phyloP scores from a whole-genome alignment of 2,113 vertebrate species.

The Laticauda colubrina region DNA sequence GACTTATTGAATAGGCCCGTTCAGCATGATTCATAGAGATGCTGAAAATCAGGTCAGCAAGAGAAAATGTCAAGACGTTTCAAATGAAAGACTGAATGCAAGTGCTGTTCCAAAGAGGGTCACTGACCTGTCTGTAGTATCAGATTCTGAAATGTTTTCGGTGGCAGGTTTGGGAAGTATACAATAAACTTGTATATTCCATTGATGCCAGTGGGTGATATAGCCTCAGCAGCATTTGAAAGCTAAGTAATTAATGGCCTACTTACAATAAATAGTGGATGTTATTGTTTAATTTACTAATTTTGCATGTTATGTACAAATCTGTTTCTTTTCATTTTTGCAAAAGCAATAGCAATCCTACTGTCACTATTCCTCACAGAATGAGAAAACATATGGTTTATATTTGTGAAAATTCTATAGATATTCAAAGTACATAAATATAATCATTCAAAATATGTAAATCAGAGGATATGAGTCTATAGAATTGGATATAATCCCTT shows the following conservation, averaged over 20 bases:
- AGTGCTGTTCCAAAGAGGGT: conserved; percentile 45
- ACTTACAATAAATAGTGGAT: background rate
- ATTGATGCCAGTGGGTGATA: conserved; percentile 23
- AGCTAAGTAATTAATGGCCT: background rate
- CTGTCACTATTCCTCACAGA: background rate
- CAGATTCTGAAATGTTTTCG: conserved; percentile 41
- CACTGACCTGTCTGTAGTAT: conserved; percentile 28
- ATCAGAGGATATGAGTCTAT: background rate
- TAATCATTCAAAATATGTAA: background rate
- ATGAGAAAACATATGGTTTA: background rate
- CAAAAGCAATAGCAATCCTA: background rate
- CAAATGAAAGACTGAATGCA: conserved; percentile 34
- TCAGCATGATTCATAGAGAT: conserved; percentile 18
- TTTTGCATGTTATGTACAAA: background rate
- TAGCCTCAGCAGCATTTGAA: background rate
- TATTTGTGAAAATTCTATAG: background rate
- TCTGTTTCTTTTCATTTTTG: background rate
- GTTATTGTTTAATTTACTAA: background rate
- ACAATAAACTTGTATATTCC: conserved; percentile 16
- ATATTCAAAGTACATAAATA: background rate
- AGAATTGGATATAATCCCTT: background rate
- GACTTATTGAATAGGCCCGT: conserved; percentile 30
- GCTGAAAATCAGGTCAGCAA: conserved; percentile 36
- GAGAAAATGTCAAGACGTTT: conserved; percentile 49
- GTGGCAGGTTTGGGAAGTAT: background rate